Evolutionary conservation across 2,797 vertebrate genomes (phyloP), one percentile per base, ranked within the genome.

Genomic region (Presbytis comata): DNA sequence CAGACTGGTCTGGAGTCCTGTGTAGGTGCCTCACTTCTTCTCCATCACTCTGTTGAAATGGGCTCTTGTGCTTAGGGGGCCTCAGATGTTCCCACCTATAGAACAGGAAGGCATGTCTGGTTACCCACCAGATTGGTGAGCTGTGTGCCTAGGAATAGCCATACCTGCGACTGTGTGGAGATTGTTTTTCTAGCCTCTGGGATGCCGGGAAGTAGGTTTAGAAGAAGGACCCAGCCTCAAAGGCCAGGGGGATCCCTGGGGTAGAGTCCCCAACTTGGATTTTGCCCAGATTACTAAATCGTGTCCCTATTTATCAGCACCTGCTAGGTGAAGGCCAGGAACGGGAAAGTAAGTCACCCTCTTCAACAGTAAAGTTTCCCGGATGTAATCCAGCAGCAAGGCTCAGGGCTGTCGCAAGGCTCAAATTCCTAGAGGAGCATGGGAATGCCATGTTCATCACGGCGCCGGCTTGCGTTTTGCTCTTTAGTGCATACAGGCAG

Each of bases 251-350:
- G 9, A 50, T 76, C 7, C 39, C 57, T 36, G 14, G 57, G 93
- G 11, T n/a, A 79, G 80, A 80, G 50, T 76, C 48, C 72, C 36
- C 70, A 59, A 14, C 16, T 80, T 50, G 67, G 48, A 94, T 72
- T 96, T 89, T 74, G 55, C n/a, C 41, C 30, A 48, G 46, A 83
- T 92, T 78, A 79, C 48, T 89, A 86, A 86, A 80, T 57, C 39
- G 0, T 22, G 26, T 13, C 28, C 53, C 28, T 8, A n/a, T 26
- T 93, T 91, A 84, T 89, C 46, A 74, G 59, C 33, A 12, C 28
- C 81, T 89, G 33, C 19, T 8, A 76, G 19, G 48, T 50, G 53
- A 59, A 85, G n/a, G 14, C 24, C 44, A 57, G 39, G 33, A 57
- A 89, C 24, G 39, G 39, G 53, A 39, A 44, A 83, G 70, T 28